Evolutionary conservation across 2,888 invertebrate species (phyloP).

Genomic region (Diarsia brunnea): DNA sequence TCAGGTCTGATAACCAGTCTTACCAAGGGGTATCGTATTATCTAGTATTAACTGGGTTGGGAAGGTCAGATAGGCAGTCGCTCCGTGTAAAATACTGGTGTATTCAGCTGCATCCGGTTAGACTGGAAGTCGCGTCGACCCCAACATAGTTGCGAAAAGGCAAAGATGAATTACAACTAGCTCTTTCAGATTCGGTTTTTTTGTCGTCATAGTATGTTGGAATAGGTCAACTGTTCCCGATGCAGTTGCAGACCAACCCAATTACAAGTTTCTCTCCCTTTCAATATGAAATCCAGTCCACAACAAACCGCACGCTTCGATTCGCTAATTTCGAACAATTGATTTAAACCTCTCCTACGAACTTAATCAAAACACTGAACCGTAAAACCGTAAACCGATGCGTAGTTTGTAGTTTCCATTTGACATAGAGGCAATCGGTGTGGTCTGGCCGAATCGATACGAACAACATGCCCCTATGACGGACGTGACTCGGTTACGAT

Average conservation of each 20-base stretch:
- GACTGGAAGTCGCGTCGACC: too few species aligned
- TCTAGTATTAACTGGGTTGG: too few species aligned
- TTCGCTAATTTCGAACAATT: constrained; percentile 32
- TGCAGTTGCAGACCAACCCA: neutral
- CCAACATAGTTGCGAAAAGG: too few species aligned
- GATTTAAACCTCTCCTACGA: constrained; percentile 40
- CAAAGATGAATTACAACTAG: too few species aligned
- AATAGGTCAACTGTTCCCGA: neutral
- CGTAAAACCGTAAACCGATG: constrained; percentile 35
- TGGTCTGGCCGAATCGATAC: constrained; percentile 67
- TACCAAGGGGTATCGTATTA: too few species aligned
- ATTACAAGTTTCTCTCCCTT: neutral
- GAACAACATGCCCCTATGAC: constrained; percentile 72
- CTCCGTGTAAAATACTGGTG: too few species aligned
- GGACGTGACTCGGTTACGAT: constrained; percentile 71
- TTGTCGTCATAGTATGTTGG: neutral
- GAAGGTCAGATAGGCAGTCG: too few species aligned
- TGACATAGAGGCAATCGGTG: constrained; percentile 53
- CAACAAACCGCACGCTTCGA: constrained; percentile 12
- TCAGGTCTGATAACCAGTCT: too few species aligned
- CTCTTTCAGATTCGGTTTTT: neutral
- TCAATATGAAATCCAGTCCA: neutral
- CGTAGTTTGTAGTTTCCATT: constrained; percentile 54
- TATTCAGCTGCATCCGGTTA: too few species aligned
- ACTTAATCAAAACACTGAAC: constrained; percentile 43